Percentiles rank a stretch among this genome's conserved stretches.
Conservation (phyloP, 2,888 invertebrate genomes). For the Atherix ibis region DNA sequence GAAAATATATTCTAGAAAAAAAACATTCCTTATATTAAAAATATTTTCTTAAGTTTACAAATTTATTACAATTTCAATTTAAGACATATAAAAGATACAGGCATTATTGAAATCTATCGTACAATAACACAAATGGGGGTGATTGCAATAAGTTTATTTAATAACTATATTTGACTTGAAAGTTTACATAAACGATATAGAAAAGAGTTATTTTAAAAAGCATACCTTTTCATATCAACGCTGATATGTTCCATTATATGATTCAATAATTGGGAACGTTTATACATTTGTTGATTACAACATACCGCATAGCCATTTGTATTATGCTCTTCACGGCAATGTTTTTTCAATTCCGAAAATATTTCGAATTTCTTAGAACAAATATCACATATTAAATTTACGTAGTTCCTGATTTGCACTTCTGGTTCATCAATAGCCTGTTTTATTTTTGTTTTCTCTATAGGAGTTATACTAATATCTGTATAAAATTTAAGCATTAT, state of each 20-base stretch:
- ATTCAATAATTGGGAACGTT: conserved; percentile 6
- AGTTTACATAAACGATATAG: no score
- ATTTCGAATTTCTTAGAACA: conserved; percentile 8
- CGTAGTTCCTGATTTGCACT: conserved; percentile 8
- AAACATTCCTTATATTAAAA: no score
- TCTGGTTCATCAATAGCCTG: conserved; percentile 4
- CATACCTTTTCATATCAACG: no score
- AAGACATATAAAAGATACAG: no score
- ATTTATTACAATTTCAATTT: no score
- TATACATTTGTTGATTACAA: conserved; percentile 9
- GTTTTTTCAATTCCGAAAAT: conserved; percentile 8
- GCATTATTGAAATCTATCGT: no score
- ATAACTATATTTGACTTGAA: no score
- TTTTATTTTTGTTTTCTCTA: not conserved
- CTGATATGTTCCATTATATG: conserved; percentile 11
- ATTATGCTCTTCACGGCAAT: conserved; percentile 8
- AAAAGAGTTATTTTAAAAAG: no score
- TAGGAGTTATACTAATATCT: conserved; percentile 9
- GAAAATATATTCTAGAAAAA: no score
- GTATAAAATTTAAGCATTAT: not conserved
- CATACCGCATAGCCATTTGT: conserved; percentile 9
- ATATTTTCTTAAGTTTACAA: no score
- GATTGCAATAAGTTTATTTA: no score
- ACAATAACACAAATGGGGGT: no score
- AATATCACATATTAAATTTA: conserved; percentile 9